Evolutionary conservation across 2,888 invertebrate species (phyloP), one percentile per base, ranked within the genome.

Genomic region (Melanchra persicariae): DNA sequence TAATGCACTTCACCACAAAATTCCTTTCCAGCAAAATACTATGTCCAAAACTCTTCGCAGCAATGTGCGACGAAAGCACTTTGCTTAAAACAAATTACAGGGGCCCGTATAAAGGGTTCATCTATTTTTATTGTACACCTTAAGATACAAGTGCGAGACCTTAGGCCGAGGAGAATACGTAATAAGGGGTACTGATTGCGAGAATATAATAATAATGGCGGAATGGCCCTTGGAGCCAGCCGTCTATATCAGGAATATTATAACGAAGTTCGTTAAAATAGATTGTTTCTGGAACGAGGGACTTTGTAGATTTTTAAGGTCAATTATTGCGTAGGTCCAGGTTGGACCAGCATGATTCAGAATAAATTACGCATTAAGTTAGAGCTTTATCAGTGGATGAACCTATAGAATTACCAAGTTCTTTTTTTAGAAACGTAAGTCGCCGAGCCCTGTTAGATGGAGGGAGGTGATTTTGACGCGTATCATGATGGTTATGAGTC

Each of bases 1-100:
- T 17, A 34, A 15, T 15, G n/a, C 17, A 6, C 17, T 1, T 40
- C 4, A 40, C 22, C 12, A 24, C 12, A 58, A 19, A 4, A 15
- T 43, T 47, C 79, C 1, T 70, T 65, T 83, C 83, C 64, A 83
- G 83, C 30, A 26, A 22, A 37, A 30, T 9, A 65, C 52, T 81
- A 73, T 6, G 43, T 83, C 74, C 51, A 57, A 63, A 79, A 75
- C 73, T 74, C 61, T 69, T 83, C 74, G 67, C 64, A 77, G 72
- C 81, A 83, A 71, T 74, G 80, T 80, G 85, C 83, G 87, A 88
- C 81, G 80, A 82, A 85, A 87, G 87, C 89, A 90, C 89, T 91
- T 91, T 88, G 85, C 90, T 87, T 89, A 87, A 90, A 91, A 90
- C 89, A 91, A 91, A 91, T 92, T 91, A 90, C 87, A 68, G 82